Base-by-base conservation (phyloP, 2,888 invertebrate genomes). In the Helobdella robusta region DNA sequence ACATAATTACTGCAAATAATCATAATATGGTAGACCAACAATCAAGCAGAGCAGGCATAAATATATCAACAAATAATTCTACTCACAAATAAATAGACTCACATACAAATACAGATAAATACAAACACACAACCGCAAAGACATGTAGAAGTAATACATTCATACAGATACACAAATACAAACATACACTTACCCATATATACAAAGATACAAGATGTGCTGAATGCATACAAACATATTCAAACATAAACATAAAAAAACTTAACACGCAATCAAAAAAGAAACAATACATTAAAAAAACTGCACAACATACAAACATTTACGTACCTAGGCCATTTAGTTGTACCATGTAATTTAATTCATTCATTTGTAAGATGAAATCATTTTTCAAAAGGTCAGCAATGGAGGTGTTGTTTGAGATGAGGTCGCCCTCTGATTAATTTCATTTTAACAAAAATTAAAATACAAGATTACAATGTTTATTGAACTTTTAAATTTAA, bases 351-450 rank as follows among this genome's bases (percentile, higher is more conserved):
- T 90, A 92, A 72, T 85, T 84, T 71, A 85, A 85, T 79, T 94
- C 93, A 80, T 97, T 97, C 78, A 97, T 87, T 75, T 88, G 82
- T 76, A 97, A 84, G 79, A 84, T 85, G 80, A 91, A 95, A 79
- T 91, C 87, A 69, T 87, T 85, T 78, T 91, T 88, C 78, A 97
- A 84, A 73, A 97, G 83, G 66, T 89, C 87, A 81, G 94, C 93
- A 20, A 97, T 88, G 70, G 89, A 87, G 80, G 92, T 94, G 75
- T 90, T 89, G 72, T 89, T 86, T 63, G 92, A 89, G 82, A 97
- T 89, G 78, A 91, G 86, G 68, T 88, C 85, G 64, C 91, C 90
- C 77, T 89, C 91, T 84, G 85, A 2, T 11, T 23, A 6, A 15
- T 11, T 11, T 40, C 11, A n/a, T 11, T 40, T 11, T 80, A 73